Conservation (phyloP, 2,113 vertebrate species). For the Elephas maximus region DNA sequence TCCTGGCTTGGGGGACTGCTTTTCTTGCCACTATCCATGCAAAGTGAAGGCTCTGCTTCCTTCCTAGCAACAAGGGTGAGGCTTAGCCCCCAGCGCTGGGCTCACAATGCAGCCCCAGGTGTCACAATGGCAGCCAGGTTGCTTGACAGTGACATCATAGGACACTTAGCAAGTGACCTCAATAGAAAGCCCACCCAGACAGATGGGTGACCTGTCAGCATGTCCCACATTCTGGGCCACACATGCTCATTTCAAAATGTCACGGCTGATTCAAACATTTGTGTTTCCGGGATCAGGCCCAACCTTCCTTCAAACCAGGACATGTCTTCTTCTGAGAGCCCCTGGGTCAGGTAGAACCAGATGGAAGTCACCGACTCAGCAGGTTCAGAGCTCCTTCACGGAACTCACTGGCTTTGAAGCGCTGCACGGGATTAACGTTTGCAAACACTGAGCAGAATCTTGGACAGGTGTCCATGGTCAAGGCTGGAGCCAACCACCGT, state of each 20-base stretch:
- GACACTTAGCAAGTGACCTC: background rate
- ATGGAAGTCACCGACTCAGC: fast-evolving
- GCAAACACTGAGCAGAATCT: background rate
- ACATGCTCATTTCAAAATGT: background rate
- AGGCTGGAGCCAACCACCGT: background rate
- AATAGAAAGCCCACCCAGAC: background rate
- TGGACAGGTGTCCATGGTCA: fast-evolving
- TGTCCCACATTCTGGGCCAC: background rate
- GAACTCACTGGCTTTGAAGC: background rate
- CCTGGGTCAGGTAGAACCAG: too few species aligned
- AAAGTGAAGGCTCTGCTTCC: background rate
- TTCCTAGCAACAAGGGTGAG: background rate
- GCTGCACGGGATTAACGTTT: too few species aligned
- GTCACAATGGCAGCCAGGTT: conserved; percentile 1
- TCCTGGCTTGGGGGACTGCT: fast-evolving
- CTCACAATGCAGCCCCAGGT: background rate
- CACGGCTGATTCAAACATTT: background rate
- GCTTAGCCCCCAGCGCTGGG: background rate
- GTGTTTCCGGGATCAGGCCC: background rate
- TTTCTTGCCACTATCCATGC: background rate
- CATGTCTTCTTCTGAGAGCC: too few species aligned
- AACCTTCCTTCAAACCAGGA: too few species aligned
- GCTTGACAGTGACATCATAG: background rate
- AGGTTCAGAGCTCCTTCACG: background rate
- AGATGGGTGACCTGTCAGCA: background rate